These are phyloP conservation scores for Anniella stebbinsi DNA, from an alignment of 2,797 vertebrate genomes.

Conservation along the genomic window DNA sequence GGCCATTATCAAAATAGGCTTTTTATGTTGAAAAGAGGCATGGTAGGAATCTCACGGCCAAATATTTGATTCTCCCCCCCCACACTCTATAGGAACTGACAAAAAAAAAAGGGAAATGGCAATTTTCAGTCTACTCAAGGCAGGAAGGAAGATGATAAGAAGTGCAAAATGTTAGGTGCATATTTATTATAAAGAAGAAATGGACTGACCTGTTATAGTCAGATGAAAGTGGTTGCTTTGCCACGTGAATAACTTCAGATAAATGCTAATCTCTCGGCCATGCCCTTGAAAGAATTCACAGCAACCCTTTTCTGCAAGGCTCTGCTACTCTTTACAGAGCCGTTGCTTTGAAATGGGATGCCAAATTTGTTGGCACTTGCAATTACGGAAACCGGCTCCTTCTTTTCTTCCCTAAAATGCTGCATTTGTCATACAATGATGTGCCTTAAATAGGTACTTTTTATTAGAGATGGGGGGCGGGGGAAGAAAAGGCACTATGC, in stretches of 20 bases:
- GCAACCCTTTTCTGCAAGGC: slow-evolving; percentile 27
- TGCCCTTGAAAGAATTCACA: slow-evolving; percentile 53
- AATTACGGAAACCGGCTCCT: slow-evolving; percentile 66
- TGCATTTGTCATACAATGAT: slow-evolving; percentile 46
- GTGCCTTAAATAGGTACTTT: slow-evolving; percentile 62
- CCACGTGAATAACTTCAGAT: slow-evolving; percentile 38
- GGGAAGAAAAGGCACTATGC: slow-evolving; percentile 44
- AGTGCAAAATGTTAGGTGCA: neutral
- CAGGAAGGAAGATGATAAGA: slow-evolving; percentile 59
- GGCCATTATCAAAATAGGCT: slow-evolving; percentile 28
- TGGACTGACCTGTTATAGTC: slow-evolving; percentile 52
- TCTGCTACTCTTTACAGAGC: slow-evolving; percentile 27
- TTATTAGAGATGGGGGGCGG: slow-evolving; percentile 48
- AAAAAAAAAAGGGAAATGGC: slow-evolving; percentile 61
- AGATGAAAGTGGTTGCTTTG: slow-evolving; percentile 52
- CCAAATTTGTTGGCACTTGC: slow-evolving; percentile 47
- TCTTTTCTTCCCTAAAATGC: slow-evolving; percentile 61
- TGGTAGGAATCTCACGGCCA: slow-evolving; percentile 54
- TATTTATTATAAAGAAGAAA: slow-evolving; percentile 63
- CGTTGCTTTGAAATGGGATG: slow-evolving; percentile 57
- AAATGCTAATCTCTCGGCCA: slow-evolving; percentile 61
- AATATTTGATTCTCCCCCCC: slow-evolving; percentile 61
- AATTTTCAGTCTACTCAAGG: slow-evolving; percentile 43
- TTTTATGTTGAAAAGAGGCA: slow-evolving; percentile 52
- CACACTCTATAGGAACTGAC: slow-evolving; percentile 49